Base-by-base conservation (phyloP, 2,888 invertebrate genomes). In the Blastobasis adustella region DNA sequence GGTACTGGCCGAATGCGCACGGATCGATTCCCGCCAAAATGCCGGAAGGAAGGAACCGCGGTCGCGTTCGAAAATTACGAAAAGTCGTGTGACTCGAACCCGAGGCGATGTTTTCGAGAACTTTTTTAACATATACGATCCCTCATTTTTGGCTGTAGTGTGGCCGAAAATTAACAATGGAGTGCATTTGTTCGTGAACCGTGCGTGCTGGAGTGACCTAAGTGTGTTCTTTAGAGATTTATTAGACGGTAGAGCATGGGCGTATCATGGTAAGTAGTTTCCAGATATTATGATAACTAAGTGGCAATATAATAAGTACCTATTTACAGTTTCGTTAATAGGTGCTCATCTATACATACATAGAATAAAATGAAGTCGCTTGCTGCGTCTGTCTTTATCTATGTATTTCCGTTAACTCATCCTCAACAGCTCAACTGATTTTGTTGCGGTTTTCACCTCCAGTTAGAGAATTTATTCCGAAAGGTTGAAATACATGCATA, bases 191-290 rank as follows among this genome's bases (percentile, higher is more conserved):
- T 69, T 71, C 53, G 58, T 90, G 48, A 78, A 77, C n/a, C 57
- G 65, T 8, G 57, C 63, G 6, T 90, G 90, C 66, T 85, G 82
- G 73, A 71, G 76, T 1, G 86, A 90, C 55, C 59, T 90, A 52
- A 76, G 76, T 43, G 65, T 74, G 54, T 83, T 88, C 59, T 80
- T 85, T 54, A 76, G 63, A 57, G 89, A 87, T 52, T 64, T 90
- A 55, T 63, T 71, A 0, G 79, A 75, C n/a, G 88, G 85, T 5
- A 75, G 78, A 52, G 74, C 77, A 42, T 90, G 90, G 90, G 89
- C 90, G 0, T 78, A 88, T 52, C 82, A 71, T 64, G 85, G 91
- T 90, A 67, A 86, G 89, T 72, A 23, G 23, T 23, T 23, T 3
- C 23, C 23, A 23, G 23, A 23, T 23, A 23, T 23, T 23, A 23